A percentile compares a stretch with the other conserved stretches of the same genome.
These are phyloP conservation scores for Drosophila murphyi DNA, from an alignment of 1,140 invertebrate species.

Conservation along the genomic window DNA sequence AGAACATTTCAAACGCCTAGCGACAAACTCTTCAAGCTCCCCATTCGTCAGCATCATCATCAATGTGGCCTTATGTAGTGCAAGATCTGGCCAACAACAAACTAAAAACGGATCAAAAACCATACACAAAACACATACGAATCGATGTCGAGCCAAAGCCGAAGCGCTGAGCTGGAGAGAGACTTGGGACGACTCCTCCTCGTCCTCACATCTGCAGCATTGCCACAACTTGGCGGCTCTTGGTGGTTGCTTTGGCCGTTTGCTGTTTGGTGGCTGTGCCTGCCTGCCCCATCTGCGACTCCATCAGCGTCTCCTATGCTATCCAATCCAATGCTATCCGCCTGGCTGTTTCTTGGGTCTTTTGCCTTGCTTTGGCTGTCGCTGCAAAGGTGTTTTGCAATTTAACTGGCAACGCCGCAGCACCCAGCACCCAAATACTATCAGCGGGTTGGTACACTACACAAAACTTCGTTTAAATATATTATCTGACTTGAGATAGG, in stretches of 20 bases:
- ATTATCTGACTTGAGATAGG: no score
- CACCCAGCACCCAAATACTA: constrained; percentile 60
- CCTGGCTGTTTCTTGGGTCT: constrained; percentile 12
- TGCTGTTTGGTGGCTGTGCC: background rate
- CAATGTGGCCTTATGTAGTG: constrained; percentile 49
- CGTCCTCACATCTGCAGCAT: constrained; percentile 6
- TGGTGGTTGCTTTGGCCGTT: background rate
- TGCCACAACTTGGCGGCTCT: background rate
- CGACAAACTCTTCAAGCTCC: constrained; percentile 38
- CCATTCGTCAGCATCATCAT: constrained; percentile 39
- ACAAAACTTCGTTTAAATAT: background rate
- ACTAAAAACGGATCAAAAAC: constrained; percentile 60
- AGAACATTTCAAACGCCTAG: no score
- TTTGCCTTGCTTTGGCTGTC: constrained; percentile 51
- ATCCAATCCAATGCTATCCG: constrained; percentile 18
- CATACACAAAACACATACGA: constrained; percentile 34
- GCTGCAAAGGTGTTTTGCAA: constrained; percentile 82
- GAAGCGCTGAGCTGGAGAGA: background rate
- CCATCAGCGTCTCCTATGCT: constrained; percentile 29
- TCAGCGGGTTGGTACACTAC: constrained; percentile 12
- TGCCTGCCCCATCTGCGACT: constrained; percentile 28
- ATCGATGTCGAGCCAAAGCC: constrained; percentile 14
- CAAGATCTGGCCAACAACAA: constrained; percentile 46
- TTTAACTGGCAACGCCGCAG: constrained; percentile 75
- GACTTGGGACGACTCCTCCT: background rate